Evolutionary conservation across 2,113 vertebrate species (phyloP), one percentile per base, ranked within the genome.

Genomic region (Corydoras maculifer): DNA sequence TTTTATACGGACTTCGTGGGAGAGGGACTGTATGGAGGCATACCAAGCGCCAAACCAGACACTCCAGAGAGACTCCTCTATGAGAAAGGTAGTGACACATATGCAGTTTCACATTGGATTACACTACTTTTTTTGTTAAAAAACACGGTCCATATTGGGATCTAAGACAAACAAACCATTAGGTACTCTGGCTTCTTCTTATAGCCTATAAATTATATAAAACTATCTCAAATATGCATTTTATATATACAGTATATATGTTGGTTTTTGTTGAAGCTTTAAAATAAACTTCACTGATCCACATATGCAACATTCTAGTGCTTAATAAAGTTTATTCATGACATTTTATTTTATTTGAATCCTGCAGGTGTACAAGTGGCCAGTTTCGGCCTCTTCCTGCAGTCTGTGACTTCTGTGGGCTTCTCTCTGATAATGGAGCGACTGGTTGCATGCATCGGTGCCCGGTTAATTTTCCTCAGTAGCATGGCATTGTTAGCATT

Each of bases 1-100:
- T 95, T 95, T 80, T 95, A 94, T 82, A 93, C 93, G 0, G 93
- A 95, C 70, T 95, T 94, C 0, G 83, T 95, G 0, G 93, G 93
- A 0, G 92, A 93, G 68, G 90, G 91, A 25, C 84, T 94, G 9
- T 95, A 94, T 84, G 82, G 88, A 0, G 93, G 93, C 0, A 78
- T 92, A n/a, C 92, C 93, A 66, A 79, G 87, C 49, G 93, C 92
- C 8, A 75, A 86, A 66, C 91, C 90, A 0, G 93, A 92, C 70
- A 87, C 89, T 0, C 86, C 86, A 48, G 91, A 88, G 78, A 87
- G 92, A 49, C 88, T 84, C 3, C 90, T 75, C 68, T 95, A 93
- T 0, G 93, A 95, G 3, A 90, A 94, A 88, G 93, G 93, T 94
- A 76, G 54, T 14, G 4, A 57, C 13, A 12, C 3, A 53, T 51